Conservation (phyloP, 2,888 invertebrate genomes). For the Psococerastis gibbosa region DNA sequence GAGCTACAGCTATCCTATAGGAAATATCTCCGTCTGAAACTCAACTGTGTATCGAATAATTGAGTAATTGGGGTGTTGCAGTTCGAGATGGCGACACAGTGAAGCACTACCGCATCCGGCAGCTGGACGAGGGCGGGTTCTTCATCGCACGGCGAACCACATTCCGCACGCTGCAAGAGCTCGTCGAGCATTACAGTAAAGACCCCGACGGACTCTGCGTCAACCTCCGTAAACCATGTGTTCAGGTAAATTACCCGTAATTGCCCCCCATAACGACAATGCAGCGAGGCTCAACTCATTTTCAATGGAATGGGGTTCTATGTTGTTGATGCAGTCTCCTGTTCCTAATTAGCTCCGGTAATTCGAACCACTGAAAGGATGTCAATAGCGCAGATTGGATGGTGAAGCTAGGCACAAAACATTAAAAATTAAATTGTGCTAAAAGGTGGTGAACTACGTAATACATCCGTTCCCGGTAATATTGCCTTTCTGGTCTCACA, state of each 20-base stretch:
- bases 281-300: conserved; percentile 3
- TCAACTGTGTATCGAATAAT: no score
- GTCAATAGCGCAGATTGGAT: background rate
- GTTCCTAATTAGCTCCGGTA: no score
- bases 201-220: conserved; percentile 98
- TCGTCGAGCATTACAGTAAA: conserved; percentile 93
- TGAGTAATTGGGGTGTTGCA: no score
- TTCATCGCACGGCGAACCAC: conserved; percentile 97
- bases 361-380: background rate
- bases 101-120: conserved; percentile 97
- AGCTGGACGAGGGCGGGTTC: conserved; percentile 96
- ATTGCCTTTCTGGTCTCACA: no score
- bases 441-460: no score
- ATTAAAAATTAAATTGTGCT: no score
- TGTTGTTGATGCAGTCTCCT: background rate
- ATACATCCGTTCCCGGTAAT: no score
- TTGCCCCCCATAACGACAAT: background rate
- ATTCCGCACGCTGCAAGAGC: conserved; percentile 89
- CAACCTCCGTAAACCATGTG: conserved; percentile 84
- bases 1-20: no score
- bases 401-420: no score
- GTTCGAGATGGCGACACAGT: conserved; percentile 98
- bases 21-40: no score
- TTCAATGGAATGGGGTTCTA: background rate
- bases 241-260: conserved; percentile 46